Evolutionary conservation across 1,140 invertebrate species (phyloP).

Genomic region (Drosophila guanche): DNA sequence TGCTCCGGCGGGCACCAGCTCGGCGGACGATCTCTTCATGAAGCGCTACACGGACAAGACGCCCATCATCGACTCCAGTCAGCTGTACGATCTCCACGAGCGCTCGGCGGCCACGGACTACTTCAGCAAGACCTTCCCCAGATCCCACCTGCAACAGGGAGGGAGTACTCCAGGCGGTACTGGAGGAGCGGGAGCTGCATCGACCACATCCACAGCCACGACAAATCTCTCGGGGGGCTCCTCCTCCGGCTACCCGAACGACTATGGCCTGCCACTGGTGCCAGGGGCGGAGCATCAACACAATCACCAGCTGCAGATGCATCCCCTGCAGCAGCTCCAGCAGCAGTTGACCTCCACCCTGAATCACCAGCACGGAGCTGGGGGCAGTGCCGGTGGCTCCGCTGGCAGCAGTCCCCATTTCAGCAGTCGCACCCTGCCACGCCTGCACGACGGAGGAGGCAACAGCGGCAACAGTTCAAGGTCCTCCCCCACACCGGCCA

Average conservation of each 20-base stretch:
- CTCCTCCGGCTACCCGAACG: constrained; percentile 87
- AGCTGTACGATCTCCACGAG: constrained; percentile 81
- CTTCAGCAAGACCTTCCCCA: constrained; percentile 85
- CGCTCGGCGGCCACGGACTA: constrained; percentile 83
- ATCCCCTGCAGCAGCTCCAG: constrained; percentile 76
- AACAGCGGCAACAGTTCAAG: constrained; percentile 62
- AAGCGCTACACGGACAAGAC: constrained; percentile 89
- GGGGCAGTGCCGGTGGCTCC: constrained; percentile 31
- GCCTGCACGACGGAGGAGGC: constrained; percentile 64
- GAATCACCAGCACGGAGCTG: constrained; percentile 38
- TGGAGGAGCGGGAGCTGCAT: constrained; percentile 38
- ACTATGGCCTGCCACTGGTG: constrained; percentile 90
- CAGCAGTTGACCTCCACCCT: constrained; percentile 69
- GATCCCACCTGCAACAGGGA: constrained; percentile 67
- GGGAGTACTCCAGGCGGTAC: not conserved
- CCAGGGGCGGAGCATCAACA: constrained; percentile 83
- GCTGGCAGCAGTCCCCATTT: constrained; percentile 71
- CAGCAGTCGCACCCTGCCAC: constrained; percentile 70
- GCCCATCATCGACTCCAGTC: constrained; percentile 87
- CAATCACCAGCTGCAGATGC: constrained; percentile 77
- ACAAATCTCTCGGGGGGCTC: constrained; percentile 65
- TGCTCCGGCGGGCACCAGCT: constrained; percentile 46
- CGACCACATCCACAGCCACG: constrained; percentile 71
- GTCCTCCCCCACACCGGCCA: constrained; percentile 49
- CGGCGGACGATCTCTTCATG: constrained; percentile 84